Evolutionary conservation across 2,888 invertebrate species (phyloP).

Genomic region (Zygothrica quintamaculata): DNA sequence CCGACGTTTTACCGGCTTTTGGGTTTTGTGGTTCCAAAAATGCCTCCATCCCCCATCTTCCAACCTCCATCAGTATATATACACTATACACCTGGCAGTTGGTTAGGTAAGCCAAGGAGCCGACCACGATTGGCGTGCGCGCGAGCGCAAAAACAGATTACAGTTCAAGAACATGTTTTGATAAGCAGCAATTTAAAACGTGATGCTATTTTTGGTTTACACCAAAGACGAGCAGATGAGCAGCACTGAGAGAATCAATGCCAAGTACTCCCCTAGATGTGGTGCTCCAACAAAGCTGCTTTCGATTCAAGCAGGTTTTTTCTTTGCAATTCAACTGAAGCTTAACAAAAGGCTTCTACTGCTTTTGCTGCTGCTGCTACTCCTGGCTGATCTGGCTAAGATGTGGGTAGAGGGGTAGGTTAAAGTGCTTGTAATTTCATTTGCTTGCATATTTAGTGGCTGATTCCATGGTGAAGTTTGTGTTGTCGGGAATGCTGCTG

Average conservation of each 20-base stretch:
- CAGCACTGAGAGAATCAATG: conserved; percentile 18
- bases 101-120: conserved; percentile 20
- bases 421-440: conserved; percentile 65
- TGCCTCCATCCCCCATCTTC: background rate
- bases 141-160: conserved; percentile 77
- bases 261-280: conserved; percentile 15
- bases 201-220: conserved; percentile 79
- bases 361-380: background rate
- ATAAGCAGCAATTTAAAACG: conserved; percentile 82
- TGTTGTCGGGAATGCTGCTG: conserved; percentile 20
- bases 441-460: conserved; percentile 63
- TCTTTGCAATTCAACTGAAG: too few relatives aligned
- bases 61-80: background rate
- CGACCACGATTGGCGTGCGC: conserved; percentile 48
- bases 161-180: conserved; percentile 79
- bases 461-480: conserved; percentile 25
- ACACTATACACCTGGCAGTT: conserved; percentile 32
- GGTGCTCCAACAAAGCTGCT: background rate
- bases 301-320: background rate
- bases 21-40: conserved; percentile 53
- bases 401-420: conserved; percentile 5
- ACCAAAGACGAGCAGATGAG: conserved; percentile 26
- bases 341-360: conserved; percentile 53
- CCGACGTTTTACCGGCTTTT: conserved; percentile 58
- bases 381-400: background rate